phyloP scores from a whole-genome alignment of 2,797 vertebrate species.

The Sebastiscus albofasciatus region DNA sequence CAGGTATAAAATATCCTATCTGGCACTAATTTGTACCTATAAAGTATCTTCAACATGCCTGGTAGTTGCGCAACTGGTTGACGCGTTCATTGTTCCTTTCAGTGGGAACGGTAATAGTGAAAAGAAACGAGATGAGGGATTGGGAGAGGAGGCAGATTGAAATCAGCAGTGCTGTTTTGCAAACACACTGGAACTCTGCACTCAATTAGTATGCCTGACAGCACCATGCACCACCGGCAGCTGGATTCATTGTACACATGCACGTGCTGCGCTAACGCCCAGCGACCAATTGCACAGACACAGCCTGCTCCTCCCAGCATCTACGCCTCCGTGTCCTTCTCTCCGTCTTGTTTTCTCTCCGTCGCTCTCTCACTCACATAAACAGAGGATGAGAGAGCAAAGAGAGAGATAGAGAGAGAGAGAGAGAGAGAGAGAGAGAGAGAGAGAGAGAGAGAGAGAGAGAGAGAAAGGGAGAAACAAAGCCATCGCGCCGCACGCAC shows the following conservation, averaged over 20 bases:
- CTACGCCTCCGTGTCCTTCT: slow-evolving; percentile 1
- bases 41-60: neutral
- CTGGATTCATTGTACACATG: slow-evolving; percentile 62
- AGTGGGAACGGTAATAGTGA: neutral
- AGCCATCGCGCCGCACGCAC: slow-evolving; percentile 49
- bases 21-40: too few species aligned
- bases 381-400: slow-evolving; percentile 24
- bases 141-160: slow-evolving; percentile 28
- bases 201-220: slow-evolving; percentile 74
- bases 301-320: slow-evolving; percentile 13
- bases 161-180: slow-evolving; percentile 57
- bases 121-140: slow-evolving; percentile 9
- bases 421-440: slow-evolving; percentile 47
- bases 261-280: slow-evolving; percentile 47
- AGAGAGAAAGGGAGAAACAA: slow-evolving; percentile 43
- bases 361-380: slow-evolving; percentile 30
- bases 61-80: neutral
- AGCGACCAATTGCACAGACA: slow-evolving; percentile 22
- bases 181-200: slow-evolving; percentile 33
- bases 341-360: slow-evolving; percentile 22
- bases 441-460: slow-evolving; percentile 47
- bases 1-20: too few species aligned
- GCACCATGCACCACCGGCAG: slow-evolving; percentile 48
- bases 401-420: slow-evolving; percentile 47
- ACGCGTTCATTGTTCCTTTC: neutral